Conservation (phyloP, 2,888 invertebrate genomes). For the Mythimna albipuncta region DNA sequence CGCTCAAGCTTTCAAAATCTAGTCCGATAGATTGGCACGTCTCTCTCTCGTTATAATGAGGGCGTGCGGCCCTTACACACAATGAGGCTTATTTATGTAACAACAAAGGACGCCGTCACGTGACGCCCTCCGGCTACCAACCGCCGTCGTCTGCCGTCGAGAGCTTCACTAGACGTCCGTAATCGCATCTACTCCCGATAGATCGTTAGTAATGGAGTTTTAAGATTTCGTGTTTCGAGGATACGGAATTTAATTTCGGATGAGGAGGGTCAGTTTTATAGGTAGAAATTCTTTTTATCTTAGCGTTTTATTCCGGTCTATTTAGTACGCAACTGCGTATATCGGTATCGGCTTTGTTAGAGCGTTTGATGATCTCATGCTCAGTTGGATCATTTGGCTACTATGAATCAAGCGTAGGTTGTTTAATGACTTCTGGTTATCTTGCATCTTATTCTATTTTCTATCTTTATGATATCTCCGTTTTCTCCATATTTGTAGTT, state of each 20-base stretch:
- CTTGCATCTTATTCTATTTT: not conserved
- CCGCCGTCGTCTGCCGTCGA: constrained; percentile 32
- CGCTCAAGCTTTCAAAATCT: constrained; percentile 61
- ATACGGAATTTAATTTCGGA: constrained; percentile 55
- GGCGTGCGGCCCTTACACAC: constrained; percentile 71
- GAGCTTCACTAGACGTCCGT: constrained; percentile 45
- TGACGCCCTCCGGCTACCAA: constrained; percentile 65
- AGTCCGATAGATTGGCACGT: constrained; percentile 76
- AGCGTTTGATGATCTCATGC: constrained; percentile 29
- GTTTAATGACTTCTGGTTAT: not conserved
- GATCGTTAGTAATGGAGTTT: constrained; percentile 59
- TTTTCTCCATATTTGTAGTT: too few species aligned
- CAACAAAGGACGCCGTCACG: constrained; percentile 76
- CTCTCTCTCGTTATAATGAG: constrained; percentile 76
- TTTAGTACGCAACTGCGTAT: constrained; percentile 39
- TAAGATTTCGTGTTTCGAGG: constrained; percentile 53
- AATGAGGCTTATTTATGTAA: constrained; percentile 80
- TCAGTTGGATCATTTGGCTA: not conserved
- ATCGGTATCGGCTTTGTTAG: constrained; percentile 29
- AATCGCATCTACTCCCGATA: constrained; percentile 59
- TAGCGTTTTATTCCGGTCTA: constrained; percentile 40
- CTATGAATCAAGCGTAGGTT: not conserved
- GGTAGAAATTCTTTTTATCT: constrained; percentile 45
- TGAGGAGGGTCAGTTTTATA: constrained; percentile 53
- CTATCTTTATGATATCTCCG: not conserved